phyloP scores from a whole-genome alignment of 2,888 invertebrate genomes.

The Parelbella ahira region DNA sequence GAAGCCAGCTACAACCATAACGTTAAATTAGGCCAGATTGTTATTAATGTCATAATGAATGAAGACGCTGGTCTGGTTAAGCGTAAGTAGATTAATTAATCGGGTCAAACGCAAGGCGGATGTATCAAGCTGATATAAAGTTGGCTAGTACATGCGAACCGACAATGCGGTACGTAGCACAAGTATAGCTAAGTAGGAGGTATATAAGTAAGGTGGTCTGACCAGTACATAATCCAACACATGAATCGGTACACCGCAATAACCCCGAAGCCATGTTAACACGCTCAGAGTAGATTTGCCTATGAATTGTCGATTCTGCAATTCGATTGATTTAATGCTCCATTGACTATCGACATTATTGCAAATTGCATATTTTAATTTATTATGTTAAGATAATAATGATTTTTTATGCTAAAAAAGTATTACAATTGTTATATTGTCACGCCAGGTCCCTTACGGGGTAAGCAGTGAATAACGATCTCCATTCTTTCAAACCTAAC shows the following conservation, averaged over 20 bases:
- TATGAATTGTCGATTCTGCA: constrained; percentile 67
- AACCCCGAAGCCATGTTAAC: constrained; percentile 69
- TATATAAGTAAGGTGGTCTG: constrained; percentile 24
- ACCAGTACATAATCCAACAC: constrained; percentile 39
- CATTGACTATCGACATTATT: constrained; percentile 42
- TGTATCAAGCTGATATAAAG: too few species aligned
- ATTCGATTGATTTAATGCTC: constrained; percentile 59
- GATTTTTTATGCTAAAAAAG: too few species aligned
- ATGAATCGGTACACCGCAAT: constrained; percentile 63
- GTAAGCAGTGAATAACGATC: too few species aligned
- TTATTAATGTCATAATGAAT: constrained; percentile 23
- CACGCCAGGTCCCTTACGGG: too few species aligned
- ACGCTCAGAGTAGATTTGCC: constrained; percentile 70
- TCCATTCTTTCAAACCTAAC: too few species aligned
- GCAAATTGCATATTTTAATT: too few species aligned
- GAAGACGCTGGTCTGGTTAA: too few species aligned
- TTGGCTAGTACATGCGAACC: too few species aligned
- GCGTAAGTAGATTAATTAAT: constrained; percentile 11
- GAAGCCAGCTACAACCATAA: constrained; percentile 14
- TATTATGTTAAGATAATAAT: too few species aligned
- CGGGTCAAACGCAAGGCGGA: constrained; percentile 3
- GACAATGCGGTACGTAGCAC: constrained; percentile 1
- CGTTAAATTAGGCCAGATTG: constrained; percentile 21
- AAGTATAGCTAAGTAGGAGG: constrained; percentile 25
- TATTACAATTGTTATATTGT: too few species aligned